Evolutionary conservation across 2,797 vertebrate genomes (phyloP).

Genomic region (Gallinago stenura): DNA sequence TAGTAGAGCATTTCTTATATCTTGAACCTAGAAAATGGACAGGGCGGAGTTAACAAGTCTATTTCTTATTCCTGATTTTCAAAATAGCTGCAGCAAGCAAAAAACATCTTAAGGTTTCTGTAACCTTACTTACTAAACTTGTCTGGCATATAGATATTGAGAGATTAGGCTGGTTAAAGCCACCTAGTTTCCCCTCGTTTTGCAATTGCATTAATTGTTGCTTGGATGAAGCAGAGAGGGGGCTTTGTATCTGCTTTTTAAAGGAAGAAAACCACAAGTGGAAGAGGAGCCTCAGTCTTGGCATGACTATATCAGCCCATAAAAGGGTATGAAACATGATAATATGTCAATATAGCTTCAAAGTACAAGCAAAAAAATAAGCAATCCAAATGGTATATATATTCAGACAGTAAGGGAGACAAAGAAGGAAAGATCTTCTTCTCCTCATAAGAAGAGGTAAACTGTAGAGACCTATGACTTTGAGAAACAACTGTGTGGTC

Average conservation of each 20-base stretch:
- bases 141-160: background rate
- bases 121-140: background rate
- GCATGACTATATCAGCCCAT: background rate
- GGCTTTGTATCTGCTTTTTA: background rate
- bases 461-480: background rate
- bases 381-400: background rate
- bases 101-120: background rate
- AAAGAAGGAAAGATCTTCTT: background rate
- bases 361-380: background rate
- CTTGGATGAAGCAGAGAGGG: background rate
- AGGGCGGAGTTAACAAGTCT: background rate
- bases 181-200: background rate
- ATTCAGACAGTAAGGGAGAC: background rate
- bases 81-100: background rate
- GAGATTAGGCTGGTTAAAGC: background rate
- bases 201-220: background rate
- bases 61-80: background rate
- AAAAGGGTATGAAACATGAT: background rate
- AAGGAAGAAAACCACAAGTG: background rate
- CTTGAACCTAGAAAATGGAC: background rate
- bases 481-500: conserved; percentile 19
- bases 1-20: background rate
- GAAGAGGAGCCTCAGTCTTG: background rate
- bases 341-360: background rate
- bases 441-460: background rate